phyloP scores from a whole-genome alignment of 2,797 vertebrate genomes.

The Manis crassicaudata region DNA sequence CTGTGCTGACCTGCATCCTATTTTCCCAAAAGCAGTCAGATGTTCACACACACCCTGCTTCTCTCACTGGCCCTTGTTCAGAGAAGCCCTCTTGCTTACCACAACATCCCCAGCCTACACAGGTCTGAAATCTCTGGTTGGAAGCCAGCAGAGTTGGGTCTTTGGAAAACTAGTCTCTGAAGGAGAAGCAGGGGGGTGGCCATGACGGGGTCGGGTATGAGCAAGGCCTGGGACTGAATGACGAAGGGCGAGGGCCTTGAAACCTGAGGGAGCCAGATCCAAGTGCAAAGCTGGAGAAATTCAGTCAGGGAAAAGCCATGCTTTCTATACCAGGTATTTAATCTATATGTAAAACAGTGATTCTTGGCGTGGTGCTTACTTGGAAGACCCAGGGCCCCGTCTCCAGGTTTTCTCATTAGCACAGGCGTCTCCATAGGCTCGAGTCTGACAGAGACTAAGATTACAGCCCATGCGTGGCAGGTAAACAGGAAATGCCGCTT shows the following conservation, averaged over 20 bases:
- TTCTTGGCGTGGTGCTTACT: not conserved
- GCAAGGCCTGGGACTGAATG: not conserved
- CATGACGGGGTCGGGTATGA: not conserved
- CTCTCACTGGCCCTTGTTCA: not conserved
- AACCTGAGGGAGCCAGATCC: not conserved
- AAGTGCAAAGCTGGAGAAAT: not conserved
- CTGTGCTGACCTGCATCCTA: not conserved
- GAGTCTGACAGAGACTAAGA: not conserved
- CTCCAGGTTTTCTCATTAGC: not conserved
- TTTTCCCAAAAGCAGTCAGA: not conserved
- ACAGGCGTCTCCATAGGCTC: not conserved
- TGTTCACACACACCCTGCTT: not conserved
- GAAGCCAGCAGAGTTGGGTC: not conserved
- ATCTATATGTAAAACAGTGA: not conserved
- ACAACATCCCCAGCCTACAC: not conserved
- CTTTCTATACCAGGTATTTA: not conserved
- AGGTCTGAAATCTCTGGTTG: not conserved
- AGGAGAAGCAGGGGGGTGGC: not conserved
- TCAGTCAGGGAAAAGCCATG: not conserved
- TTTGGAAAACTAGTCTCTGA: slow-evolving; percentile 1
- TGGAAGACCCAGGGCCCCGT: not conserved
- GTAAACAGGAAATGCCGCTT: not conserved
- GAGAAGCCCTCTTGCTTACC: not conserved
- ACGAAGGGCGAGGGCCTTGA: not conserved
- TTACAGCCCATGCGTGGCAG: not conserved